A percentile compares a stretch with the other conserved stretches of the same genome.
Evolutionary conservation across 2,797 vertebrate genomes (phyloP).

Genomic region (Muscicapa comitata): DNA sequence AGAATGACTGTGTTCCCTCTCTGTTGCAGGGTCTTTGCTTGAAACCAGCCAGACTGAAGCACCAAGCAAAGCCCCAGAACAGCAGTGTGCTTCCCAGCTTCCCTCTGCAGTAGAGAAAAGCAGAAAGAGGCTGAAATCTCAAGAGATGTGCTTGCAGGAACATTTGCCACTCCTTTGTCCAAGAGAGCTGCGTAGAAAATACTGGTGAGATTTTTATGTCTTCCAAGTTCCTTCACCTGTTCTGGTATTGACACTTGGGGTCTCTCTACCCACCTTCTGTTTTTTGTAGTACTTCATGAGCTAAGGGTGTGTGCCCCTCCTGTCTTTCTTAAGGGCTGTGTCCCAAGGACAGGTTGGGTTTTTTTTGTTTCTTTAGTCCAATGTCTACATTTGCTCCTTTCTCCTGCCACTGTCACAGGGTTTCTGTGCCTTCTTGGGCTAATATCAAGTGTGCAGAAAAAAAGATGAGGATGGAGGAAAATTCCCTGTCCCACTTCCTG

Average conservation of each 20-base stretch:
- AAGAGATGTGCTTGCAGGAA: not conserved
- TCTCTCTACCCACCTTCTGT: not conserved
- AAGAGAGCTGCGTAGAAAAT: not conserved
- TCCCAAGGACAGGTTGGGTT: not conserved
- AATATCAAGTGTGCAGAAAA: fast-evolving
- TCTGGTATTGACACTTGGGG: not conserved
- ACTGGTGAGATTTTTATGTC: conserved; percentile 32
- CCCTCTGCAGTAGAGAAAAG: not conserved
- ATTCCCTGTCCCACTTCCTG: not conserved
- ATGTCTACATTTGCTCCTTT: not conserved
- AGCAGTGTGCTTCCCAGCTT: not conserved
- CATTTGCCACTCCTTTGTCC: not conserved
- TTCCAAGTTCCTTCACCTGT: not conserved
- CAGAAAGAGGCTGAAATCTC: conserved; percentile 56
- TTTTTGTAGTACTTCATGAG: not conserved
- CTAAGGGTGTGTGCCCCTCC: not conserved
- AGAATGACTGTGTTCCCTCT: not conserved
- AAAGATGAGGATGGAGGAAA: not conserved
- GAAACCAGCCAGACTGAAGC: conserved; percentile 17
- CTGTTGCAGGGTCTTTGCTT: conserved; percentile 53
- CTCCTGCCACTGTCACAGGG: not conserved
- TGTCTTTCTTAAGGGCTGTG: not conserved
- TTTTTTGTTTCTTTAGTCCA: not conserved
- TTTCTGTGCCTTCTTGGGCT: not conserved
- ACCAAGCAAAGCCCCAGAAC: not conserved